Base-by-base conservation (phyloP, 2,113 vertebrate genomes). In the Chitala chitala region DNA sequence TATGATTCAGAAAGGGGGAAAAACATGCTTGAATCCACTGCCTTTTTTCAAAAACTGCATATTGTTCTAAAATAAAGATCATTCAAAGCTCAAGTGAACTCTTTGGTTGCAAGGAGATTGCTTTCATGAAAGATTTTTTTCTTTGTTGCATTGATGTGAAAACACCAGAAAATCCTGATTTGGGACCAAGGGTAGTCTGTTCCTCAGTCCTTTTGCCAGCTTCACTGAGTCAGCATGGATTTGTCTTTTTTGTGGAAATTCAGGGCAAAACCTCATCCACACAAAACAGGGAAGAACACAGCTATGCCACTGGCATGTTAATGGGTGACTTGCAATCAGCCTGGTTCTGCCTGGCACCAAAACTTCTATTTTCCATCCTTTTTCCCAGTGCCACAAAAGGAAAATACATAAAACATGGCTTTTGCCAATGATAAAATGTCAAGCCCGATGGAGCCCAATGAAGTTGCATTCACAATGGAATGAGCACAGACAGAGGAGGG, bases 101-200 rank as follows among this genome's bases (percentile, higher is more conserved):
- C 40, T 9, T 29, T 42, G 9, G 42, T 68, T 48, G 64, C 26
- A 46, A 20, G 38, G 42, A 12, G 64, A 68, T 68, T 46, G 22
- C 42, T 44, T 68, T 68, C 64, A 68, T 68, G 22, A 68, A 68
- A 68, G 40, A 63, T 61, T 68, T 68, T 66, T 42, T 26, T 44
- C 44, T 42, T 42, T 29, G 13, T 68, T 68, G 40, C 26, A 46
- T 7, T 31, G 64, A 68, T 68, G 40, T 48, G n/a, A 68, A 46
- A 68, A 68, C 42, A 46, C 40, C 64, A 68, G 38, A 68, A 68
- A 68, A 68, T 68, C 64, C 64, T 2, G 22, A 68, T 68, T 68
- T 48, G 64, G 64, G 64, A 46, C 38, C 22, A 13, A 22, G 29
- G 13, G 2, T 15, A 36, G 12, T 46, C n/a, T 13, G 63, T 0